These are phyloP conservation scores for Drosophila koepferae DNA, from an alignment of 2,888 invertebrate genomes.

Conservation along the genomic window DNA sequence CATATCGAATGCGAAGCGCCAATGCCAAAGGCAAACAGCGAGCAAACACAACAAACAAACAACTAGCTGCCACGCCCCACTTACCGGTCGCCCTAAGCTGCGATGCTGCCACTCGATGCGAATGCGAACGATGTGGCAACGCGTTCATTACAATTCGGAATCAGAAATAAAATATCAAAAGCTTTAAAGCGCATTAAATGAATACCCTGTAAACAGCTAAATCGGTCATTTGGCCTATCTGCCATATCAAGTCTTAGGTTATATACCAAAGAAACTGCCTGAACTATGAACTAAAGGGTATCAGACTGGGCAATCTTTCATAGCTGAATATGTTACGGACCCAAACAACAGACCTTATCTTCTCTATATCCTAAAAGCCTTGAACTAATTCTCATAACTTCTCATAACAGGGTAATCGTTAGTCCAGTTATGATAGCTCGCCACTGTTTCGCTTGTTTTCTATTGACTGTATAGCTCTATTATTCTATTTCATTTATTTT, in stretches of 20 bases:
- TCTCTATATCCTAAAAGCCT: neutral
- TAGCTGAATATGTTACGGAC: no score
- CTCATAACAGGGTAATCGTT: neutral
- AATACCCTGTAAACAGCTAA: slow-evolving; percentile 16
- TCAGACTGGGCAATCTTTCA: neutral
- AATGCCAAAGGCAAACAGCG: slow-evolving; percentile 7
- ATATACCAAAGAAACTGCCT: no score
- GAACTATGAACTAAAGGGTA: neutral
- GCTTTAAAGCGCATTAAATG: slow-evolving; percentile 3
- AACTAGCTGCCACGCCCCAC: neutral
- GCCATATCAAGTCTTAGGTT: no score
- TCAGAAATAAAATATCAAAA: neutral
- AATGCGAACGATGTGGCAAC: slow-evolving; percentile 32
- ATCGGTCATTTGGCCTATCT: no score
- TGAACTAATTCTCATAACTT: neutral
- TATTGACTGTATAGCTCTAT: slow-evolving; percentile 2
- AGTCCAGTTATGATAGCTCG: neutral
- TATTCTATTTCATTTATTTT: neutral
- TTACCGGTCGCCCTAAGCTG: neutral
- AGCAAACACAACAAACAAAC: slow-evolving; percentile 6
- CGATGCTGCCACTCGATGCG: slow-evolving; percentile 28
- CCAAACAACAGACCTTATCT: no score
- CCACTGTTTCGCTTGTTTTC: neutral
- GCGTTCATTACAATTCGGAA: slow-evolving; percentile 5
- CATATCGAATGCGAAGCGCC: slow-evolving; percentile 25